Evolutionary conservation across 2,888 invertebrate genomes (phyloP).

Genomic region (Eulithis prunata): DNA sequence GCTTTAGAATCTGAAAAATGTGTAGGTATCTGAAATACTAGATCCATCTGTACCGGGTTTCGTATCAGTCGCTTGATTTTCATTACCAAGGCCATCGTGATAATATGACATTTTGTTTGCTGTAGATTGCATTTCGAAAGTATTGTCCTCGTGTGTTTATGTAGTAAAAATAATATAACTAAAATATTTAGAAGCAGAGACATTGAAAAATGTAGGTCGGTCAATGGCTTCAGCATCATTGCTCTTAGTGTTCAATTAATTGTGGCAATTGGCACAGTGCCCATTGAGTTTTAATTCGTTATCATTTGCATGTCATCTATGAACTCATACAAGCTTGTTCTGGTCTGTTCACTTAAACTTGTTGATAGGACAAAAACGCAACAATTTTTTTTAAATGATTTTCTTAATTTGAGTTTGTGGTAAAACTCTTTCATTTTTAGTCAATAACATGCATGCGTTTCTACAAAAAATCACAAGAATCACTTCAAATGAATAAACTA

Average conservation of each 20-base stretch:
- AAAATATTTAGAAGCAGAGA: constrained; percentile 31
- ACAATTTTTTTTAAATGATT: too few species aligned
- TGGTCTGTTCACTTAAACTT: too few species aligned
- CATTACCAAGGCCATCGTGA: constrained; percentile 14
- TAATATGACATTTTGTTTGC: constrained; percentile 7
- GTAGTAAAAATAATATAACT: constrained; percentile 13
- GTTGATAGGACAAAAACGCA: too few species aligned
- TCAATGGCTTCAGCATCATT: constrained; percentile 54
- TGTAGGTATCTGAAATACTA: background rate
- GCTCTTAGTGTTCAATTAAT: constrained; percentile 55
- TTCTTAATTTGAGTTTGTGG: too few species aligned
- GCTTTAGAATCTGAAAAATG: background rate
- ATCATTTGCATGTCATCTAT: constrained; percentile 41
- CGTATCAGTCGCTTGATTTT: background rate
- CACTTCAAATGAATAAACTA: too few species aligned
- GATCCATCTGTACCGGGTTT: background rate
- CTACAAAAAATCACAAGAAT: too few species aligned
- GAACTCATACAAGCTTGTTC: background rate
- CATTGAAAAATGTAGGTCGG: constrained; percentile 51
- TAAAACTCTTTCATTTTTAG: too few species aligned
- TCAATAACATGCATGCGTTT: too few species aligned
- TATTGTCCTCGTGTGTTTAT: background rate
- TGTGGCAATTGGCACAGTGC: constrained; percentile 61
- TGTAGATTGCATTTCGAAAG: constrained; percentile 1
- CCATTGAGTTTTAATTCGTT: constrained; percentile 59